Evolutionary conservation across 1,140 invertebrate species (phyloP), one percentile per base, ranked within the genome.

Genomic region (Formica selysi): DNA sequence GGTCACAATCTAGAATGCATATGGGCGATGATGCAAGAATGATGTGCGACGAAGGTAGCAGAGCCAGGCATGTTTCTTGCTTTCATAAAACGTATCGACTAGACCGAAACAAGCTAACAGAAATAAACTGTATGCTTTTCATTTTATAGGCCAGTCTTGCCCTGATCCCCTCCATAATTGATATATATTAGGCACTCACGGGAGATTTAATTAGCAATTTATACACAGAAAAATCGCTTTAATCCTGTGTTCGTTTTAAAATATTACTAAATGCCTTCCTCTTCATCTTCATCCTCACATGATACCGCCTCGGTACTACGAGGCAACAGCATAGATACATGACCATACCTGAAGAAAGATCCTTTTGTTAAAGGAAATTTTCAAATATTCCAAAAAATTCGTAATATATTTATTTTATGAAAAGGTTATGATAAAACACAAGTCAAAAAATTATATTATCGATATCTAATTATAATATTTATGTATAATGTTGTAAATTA

Each of bases 291-390:
- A 32, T 87, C 89, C 36, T 80, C 78, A 36, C 67, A 89, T 1
- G 83, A 86, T 48, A 94, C 89, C 61, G 92, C 87, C 74, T 94
- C 92, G 44, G 91, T 93, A 79, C 89, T 93, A 88, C 94, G 91
- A 76, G 95, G 95, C 67, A 95, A 87, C 11, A 95, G 84, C 36
- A 95, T 85, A 67, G 95, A 91, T 41, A 95, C 95, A 85, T 95
- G 93, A 48, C 91, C 91, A 80, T 95, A 95, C 76, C 94, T 95
- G 61, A 48, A 92, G 85, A 86, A 81, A 78, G 5, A 83, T 61
- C 8, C 6, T 13, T 64, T 38, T 11, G 8, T 76, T 65, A 65
- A 65, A 44, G n/a, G 36, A 44, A 44, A 44, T 26, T n/a, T 44
- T 64, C 11, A 29, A 76, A 64, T 7, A 41, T 76, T 19, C 10